phyloP scores from a whole-genome alignment of 2,888 invertebrate genomes.

The Pristionchus arcanus region DNA sequence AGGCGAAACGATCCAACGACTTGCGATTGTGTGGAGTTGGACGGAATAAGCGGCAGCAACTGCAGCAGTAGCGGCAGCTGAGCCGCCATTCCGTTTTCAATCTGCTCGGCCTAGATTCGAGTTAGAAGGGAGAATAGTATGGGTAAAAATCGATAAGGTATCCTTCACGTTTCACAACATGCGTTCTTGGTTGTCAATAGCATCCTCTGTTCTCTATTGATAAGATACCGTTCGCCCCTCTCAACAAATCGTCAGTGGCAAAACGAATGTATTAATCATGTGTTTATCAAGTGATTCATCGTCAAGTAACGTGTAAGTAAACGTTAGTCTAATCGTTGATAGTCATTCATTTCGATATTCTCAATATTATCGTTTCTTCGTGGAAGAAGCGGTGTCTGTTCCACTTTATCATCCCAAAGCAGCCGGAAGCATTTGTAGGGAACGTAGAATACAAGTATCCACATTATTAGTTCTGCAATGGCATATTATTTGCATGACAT shows the following conservation, averaged over 20 bases:
- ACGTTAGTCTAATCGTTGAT: too few species aligned
- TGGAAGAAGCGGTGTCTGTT: neutral
- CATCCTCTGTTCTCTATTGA: neutral
- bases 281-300: too few species aligned
- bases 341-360: too few species aligned
- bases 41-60: neutral
- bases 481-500: neutral
- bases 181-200: neutral
- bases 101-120: too few species aligned
- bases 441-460: neutral
- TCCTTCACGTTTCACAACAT: neutral
- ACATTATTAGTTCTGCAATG: neutral
- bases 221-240: neutral
- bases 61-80: neutral
- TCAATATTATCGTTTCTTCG: too few species aligned
- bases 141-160: neutral
- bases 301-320: too few species aligned
- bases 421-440: neutral
- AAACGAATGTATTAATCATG: too few species aligned
- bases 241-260: too few species aligned
- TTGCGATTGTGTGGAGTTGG: neutral
- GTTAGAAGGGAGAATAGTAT: too few species aligned
- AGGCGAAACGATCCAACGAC: neutral
- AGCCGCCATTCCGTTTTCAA: neutral
- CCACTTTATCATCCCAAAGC: neutral